phyloP scores from a whole-genome alignment of 2,888 invertebrate genomes.

The Deilephila porcellus region DNA sequence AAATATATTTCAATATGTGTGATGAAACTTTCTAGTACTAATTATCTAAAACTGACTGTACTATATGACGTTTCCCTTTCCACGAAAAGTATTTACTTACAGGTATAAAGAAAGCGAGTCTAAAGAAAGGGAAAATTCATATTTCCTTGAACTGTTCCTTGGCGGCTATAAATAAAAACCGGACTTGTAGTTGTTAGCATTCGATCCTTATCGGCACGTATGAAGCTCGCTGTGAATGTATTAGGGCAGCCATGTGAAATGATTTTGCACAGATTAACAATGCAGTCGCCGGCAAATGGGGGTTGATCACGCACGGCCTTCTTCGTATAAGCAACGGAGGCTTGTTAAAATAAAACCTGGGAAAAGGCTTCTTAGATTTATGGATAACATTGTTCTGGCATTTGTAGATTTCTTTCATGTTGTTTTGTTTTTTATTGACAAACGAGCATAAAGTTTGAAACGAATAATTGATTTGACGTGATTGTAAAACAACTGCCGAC shows the following conservation, averaged over 20 bases:
- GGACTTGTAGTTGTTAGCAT: not conserved
- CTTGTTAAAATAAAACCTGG: not conserved
- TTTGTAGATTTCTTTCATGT: not conserved
- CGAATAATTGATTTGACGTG: no score
- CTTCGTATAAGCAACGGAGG: not conserved
- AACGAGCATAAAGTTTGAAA: no score
- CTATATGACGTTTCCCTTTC: no score
- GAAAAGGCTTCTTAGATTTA: not conserved
- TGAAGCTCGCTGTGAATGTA: conserved; percentile 23
- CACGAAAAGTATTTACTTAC: no score
- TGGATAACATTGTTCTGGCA: not conserved
- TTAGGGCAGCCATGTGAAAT: conserved; percentile 21
- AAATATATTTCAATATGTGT: no score
- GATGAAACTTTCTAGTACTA: no score
- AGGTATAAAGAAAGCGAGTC: no score
- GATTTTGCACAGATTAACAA: conserved; percentile 19
- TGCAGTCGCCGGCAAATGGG: conserved; percentile 10
- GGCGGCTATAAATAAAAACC: not conserved
- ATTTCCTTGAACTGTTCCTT: not conserved
- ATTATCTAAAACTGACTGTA: no score
- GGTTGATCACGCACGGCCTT: conserved; percentile 12
- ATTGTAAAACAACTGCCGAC: no score
- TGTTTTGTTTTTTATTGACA: not conserved
- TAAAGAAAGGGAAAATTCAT: not conserved
- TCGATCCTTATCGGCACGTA: conserved; percentile 5